phyloP scores from a whole-genome alignment of 2,113 vertebrate species.

The Turnix velox region DNA sequence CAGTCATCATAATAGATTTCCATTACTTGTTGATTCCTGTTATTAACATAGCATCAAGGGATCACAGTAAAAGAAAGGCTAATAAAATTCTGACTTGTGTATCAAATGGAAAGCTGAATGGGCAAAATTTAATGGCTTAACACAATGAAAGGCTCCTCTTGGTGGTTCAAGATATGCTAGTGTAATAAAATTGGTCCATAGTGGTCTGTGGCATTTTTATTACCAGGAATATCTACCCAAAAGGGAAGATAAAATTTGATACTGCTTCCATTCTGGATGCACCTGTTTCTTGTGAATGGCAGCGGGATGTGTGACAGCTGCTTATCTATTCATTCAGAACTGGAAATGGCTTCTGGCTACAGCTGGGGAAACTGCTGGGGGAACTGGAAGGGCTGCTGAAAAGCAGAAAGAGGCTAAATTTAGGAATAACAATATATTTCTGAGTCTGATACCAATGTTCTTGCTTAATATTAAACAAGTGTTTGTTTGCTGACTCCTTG shows the following conservation, averaged over 20 bases:
- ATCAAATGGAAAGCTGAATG: background rate
- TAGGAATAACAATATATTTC: background rate
- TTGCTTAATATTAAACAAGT: background rate
- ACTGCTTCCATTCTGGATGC: background rate
- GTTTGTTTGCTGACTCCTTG: background rate
- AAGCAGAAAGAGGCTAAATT: background rate
- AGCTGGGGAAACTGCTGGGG: background rate
- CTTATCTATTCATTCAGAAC: background rate
- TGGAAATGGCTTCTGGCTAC: background rate
- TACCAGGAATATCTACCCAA: background rate
- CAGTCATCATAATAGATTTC: constrained; percentile 43
- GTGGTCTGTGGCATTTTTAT: background rate
- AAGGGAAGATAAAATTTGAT: background rate
- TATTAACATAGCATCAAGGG: background rate
- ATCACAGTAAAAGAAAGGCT: background rate
- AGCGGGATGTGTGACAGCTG: background rate
- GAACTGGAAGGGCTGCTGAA: background rate
- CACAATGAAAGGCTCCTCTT: background rate
- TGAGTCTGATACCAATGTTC: background rate
- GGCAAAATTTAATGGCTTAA: background rate
- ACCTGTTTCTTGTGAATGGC: constrained; percentile 6
- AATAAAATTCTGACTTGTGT: constrained; percentile 8
- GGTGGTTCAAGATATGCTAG: background rate
- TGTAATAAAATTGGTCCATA: background rate
- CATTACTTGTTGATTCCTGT: constrained; percentile 40